Evolutionary conservation across 2,113 vertebrate species (phyloP).

Genomic region (Notarius quadriscutis): DNA sequence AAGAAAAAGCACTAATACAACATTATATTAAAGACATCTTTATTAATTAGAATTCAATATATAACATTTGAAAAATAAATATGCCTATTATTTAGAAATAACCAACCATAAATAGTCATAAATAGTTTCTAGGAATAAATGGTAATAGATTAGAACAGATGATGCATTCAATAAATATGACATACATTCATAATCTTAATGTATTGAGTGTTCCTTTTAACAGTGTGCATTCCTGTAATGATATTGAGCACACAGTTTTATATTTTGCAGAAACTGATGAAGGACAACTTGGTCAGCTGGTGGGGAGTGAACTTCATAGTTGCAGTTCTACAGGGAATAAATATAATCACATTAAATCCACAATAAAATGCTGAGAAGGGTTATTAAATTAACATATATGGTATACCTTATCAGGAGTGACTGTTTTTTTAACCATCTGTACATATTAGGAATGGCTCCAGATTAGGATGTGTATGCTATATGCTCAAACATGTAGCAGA

Average conservation of each 20-base stretch:
- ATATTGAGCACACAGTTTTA: not conserved
- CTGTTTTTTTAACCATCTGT: not conserved
- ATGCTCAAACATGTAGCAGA: not conserved
- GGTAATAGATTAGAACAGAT: not conserved
- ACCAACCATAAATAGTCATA: not conserved
- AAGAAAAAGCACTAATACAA: not conserved
- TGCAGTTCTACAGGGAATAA: not conserved
- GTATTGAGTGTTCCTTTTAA: no score
- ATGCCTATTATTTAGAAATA: not conserved
- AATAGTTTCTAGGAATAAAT: not conserved
- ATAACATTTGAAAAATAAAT: not conserved
- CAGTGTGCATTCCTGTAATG: not conserved
- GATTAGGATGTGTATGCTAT: not conserved
- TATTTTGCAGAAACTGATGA: not conserved
- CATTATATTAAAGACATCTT: not conserved
- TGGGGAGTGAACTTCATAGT: not conserved
- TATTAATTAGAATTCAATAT: not conserved
- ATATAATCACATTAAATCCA: not conserved
- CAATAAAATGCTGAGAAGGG: not conserved
- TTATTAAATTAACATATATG: not conserved
- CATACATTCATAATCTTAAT: not conserved
- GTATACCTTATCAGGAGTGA: not conserved
- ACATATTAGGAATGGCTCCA: not conserved
- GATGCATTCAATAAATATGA: not conserved
- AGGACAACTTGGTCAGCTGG: not conserved